Evolutionary conservation across 1,140 invertebrate genomes (phyloP), one percentile per base, ranked within the genome.

Genomic region (Cephus cinctus): DNA sequence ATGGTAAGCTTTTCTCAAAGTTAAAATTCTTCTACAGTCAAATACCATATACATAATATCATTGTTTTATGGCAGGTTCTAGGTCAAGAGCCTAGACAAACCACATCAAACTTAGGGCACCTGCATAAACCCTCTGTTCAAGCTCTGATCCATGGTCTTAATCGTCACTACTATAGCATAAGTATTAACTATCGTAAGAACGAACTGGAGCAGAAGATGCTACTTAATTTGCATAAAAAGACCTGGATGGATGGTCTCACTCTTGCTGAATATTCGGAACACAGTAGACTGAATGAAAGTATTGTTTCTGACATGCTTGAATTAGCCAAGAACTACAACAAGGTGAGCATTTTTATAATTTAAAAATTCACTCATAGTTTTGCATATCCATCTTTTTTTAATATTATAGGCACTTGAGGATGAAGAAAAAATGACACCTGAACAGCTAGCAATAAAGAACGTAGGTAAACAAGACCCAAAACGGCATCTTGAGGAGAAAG

Each of bases 391-490:
- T 45, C 18, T 19, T 18, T 19, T 50, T 22, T 45, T 42, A 34
- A 20, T 22, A 6, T 36, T 27, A n/a, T 4, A 19, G 9, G 91
- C 96, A 30, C 78, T 99, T 32, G 97, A 99, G 79, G 98, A 99
- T 64, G 98, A 99, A 76, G 96, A 99, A 71, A 98, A 98, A 72
- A 98, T 99, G 95, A 99, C 96, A n/a, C 92, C 94, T 1, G 96
- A 99, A 75, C 96, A 99, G 72, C 78, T 99, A 68, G 97, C 96
- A 11, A 98, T 99, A 59, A 99, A 99, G 73, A 99, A 99, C 81
- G 97, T 99, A 31, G 98, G 98, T 16, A 99, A 99, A 80, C 93
- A 98, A 77, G 97, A 99, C 78, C 98, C 98, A n/a, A 99, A 99
- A 78, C 83, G 98, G 53, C 98, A 99, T 87, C 82, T 99, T 61